Conservation (phyloP, 2,888 invertebrate genomes). For the Electrophaes corylata region DNA sequence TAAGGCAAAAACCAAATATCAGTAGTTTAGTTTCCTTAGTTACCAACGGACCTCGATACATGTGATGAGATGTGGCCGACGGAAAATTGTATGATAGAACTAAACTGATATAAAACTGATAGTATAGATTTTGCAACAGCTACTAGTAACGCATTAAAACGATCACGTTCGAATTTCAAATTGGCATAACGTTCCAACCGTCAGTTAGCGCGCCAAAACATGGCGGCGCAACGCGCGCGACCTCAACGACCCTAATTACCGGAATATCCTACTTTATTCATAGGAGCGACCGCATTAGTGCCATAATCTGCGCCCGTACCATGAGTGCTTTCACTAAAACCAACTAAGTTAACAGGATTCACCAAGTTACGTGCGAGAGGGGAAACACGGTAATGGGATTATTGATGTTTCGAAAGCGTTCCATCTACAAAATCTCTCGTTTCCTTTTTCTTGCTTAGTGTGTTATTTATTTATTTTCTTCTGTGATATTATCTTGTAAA, state of each 20-base stretch:
- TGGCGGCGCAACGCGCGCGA: conserved; percentile 4
- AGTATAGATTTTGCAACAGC: not conserved
- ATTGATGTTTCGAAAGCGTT: too few relatives aligned
- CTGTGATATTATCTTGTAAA: too few relatives aligned
- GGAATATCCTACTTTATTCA: conserved; percentile 25
- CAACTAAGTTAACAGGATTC: conserved; percentile 1
- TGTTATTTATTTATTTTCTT: too few relatives aligned
- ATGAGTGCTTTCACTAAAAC: not conserved
- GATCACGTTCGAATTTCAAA: conserved; percentile 20
- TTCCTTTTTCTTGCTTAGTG: too few relatives aligned
- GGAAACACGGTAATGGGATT: not conserved
- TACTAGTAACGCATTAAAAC: not conserved
- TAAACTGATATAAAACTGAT: not conserved
- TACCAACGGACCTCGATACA: too few relatives aligned
- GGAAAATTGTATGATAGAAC: too few relatives aligned
- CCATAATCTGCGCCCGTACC: conserved; percentile 3
- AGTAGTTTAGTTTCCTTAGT: too few relatives aligned
- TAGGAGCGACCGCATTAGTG: conserved; percentile 17
- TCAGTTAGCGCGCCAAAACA: conserved; percentile 20
- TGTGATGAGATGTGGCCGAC: too few relatives aligned
- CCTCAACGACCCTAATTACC: conserved; percentile 23
- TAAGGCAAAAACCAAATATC: not conserved
- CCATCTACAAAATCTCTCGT: too few relatives aligned
- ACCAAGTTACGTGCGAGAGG: not conserved
- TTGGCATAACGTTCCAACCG: conserved; percentile 14